These are phyloP conservation scores for Cyanoramphus novaezelandiae DNA, from an alignment of 2,113 vertebrate genomes.

Conservation along the genomic window DNA sequence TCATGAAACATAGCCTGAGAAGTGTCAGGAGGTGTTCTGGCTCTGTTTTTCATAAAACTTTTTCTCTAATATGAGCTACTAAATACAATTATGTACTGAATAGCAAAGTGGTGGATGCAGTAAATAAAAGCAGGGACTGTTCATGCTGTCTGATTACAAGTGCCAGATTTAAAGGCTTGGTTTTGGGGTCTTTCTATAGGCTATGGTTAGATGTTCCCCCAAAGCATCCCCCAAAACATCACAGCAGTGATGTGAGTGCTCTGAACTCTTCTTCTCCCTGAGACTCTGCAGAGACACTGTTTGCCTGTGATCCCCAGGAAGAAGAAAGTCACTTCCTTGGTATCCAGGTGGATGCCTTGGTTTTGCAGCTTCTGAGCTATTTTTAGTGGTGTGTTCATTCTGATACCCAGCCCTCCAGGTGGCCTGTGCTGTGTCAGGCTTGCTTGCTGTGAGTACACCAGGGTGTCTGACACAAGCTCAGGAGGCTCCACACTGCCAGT, in stretches of 20 bases:
- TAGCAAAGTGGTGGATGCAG: accelerated
- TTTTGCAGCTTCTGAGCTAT: background rate
- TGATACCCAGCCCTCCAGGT: background rate
- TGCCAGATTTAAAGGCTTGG: background rate
- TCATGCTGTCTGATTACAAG: background rate
- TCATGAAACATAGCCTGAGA: background rate
- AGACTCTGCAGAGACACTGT: background rate
- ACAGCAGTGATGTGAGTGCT: background rate
- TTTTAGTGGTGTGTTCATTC: background rate
- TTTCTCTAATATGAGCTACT: background rate
- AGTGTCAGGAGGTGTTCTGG: background rate
- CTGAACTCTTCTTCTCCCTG: background rate
- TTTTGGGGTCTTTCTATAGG: background rate
- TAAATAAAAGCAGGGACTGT: background rate
- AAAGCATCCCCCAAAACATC: background rate
- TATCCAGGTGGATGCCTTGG: background rate
- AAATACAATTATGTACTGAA: background rate
- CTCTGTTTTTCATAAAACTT: background rate
- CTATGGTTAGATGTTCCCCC: background rate
- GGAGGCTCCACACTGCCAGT: background rate
- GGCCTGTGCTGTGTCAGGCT: background rate
- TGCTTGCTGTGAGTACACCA: background rate
- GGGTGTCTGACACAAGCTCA: background rate
- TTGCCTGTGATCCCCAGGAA: background rate
- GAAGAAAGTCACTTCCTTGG: background rate